A percentile compares a stretch with the other conserved stretches of the same genome.
These are phyloP conservation scores for Machimus atricapillus DNA, from an alignment of 2,888 invertebrate genomes.

Conservation along the genomic window DNA sequence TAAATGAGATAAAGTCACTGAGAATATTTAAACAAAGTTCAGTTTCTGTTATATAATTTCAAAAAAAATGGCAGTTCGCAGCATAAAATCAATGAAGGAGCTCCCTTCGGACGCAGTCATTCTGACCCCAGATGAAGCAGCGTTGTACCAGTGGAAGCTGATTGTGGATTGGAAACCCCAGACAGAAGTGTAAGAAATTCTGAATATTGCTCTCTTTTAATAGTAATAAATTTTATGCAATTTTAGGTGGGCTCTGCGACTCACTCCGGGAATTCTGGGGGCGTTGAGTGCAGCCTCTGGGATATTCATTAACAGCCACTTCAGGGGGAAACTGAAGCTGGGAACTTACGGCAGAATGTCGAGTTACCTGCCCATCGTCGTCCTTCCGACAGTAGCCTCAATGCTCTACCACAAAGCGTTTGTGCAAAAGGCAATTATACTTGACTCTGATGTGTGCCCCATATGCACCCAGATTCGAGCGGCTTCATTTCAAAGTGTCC, in stretches of 20 bases:
- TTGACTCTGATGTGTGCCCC: conserved; percentile 69
- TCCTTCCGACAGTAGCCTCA: conserved; percentile 68
- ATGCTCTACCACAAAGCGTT: conserved; percentile 67
- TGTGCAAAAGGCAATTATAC: conserved; percentile 66
- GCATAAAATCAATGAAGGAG: conserved; percentile 58
- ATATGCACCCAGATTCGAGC: conserved; percentile 72
- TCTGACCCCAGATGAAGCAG: conserved; percentile 67
- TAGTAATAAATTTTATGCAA: conserved; percentile 7
- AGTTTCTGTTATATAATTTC: not conserved
- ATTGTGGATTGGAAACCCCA: conserved; percentile 68
- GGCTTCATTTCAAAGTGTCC: conserved; percentile 64
- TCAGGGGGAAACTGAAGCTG: conserved; percentile 69
- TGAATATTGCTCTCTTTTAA: not conserved
- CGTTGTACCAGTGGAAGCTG: conserved; percentile 67
- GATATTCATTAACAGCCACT: conserved; percentile 69
- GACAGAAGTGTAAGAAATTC: conserved; percentile 67
- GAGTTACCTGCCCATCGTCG: conserved; percentile 68
- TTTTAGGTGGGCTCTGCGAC: conserved; percentile 66
- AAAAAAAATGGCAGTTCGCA: conserved; percentile 68
- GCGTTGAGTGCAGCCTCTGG: conserved; percentile 64
- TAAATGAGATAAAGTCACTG: not conserved
- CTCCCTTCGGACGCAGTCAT: conserved; percentile 70
- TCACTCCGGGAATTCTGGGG: conserved; percentile 65
- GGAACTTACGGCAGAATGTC: conserved; percentile 67
- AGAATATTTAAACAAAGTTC: not conserved